Evolutionary conservation across 2,888 invertebrate species (phyloP).

Genomic region (Oxytorus armatus): DNA sequence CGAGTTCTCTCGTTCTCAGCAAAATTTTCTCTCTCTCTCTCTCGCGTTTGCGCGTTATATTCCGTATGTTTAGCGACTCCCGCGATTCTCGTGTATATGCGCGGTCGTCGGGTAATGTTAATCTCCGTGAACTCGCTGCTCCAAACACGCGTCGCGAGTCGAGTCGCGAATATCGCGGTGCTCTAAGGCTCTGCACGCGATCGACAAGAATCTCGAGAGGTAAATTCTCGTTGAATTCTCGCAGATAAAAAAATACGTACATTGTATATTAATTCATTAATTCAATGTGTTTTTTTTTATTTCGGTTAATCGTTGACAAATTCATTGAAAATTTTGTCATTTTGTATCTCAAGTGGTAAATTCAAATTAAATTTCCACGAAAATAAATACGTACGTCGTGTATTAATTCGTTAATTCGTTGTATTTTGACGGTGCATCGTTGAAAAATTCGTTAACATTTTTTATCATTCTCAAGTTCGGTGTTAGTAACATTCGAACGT

Average conservation of each 20-base stretch:
- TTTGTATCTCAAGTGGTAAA: neutral
- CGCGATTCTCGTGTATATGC: slow-evolving; percentile 19
- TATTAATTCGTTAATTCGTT: too few species aligned
- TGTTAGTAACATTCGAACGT: too few species aligned
- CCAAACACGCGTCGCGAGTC: slow-evolving; percentile 41
- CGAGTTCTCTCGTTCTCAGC: slow-evolving; percentile 24
- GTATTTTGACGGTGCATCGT: too few species aligned
- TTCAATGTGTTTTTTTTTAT: too few species aligned
- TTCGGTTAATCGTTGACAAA: too few species aligned
- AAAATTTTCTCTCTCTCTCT: slow-evolving; percentile 26
- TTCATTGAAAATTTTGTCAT: too few species aligned
- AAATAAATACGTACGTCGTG: too few species aligned
- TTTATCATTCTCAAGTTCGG: too few species aligned
- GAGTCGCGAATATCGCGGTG: slow-evolving; percentile 52
- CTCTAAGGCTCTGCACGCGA: slow-evolving; percentile 25
- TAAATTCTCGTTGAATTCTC: slow-evolving; percentile 39
- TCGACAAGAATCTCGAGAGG: slow-evolving; percentile 20
- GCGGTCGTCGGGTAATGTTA: slow-evolving; percentile 28
- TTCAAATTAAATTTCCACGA: neutral
- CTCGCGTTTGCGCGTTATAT: slow-evolving; percentile 17
- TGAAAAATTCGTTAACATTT: too few species aligned
- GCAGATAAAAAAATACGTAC: neutral
- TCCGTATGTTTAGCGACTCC: slow-evolving; percentile 8
- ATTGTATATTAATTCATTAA: neutral
- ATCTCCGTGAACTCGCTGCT: slow-evolving; percentile 15